phyloP scores from a whole-genome alignment of 2,797 vertebrate genomes.

The Anabacerthia variegaticeps region DNA sequence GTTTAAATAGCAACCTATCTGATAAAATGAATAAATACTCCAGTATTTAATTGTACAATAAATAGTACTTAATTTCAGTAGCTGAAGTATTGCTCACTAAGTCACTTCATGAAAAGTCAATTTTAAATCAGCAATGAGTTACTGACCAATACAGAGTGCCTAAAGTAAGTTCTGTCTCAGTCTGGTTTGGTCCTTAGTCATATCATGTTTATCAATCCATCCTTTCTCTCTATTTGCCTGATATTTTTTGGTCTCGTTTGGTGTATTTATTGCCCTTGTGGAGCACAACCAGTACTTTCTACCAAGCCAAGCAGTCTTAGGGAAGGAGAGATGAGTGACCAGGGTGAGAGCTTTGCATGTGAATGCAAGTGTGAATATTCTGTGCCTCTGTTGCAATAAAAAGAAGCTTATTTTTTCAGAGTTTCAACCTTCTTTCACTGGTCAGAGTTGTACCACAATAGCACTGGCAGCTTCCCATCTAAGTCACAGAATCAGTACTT shows the following conservation, averaged over 20 bases:
- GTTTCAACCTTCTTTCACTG: not conserved
- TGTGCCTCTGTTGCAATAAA: not conserved
- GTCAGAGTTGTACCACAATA: not conserved
- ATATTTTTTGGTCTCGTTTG: not conserved
- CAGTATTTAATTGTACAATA: not conserved
- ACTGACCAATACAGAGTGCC: not conserved
- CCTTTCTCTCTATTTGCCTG: not conserved
- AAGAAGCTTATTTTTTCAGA: not conserved
- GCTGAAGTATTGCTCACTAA: not conserved
- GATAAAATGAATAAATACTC: not conserved
- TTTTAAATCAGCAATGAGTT: not conserved
- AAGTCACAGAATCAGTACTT: not conserved
- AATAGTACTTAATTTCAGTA: not conserved
- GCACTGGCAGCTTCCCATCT: not conserved
- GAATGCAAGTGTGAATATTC: not conserved
- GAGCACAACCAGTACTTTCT: not conserved
- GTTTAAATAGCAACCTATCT: not conserved
- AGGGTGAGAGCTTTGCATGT: not conserved
- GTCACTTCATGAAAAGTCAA: not conserved
- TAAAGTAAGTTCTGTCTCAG: not conserved
- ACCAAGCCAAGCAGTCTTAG: not conserved
- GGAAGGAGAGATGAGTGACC: not conserved
- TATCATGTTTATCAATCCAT: not conserved
- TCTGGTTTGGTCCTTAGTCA: not conserved
- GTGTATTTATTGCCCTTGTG: not conserved